Base-by-base conservation (phyloP, 1,140 invertebrate species). In the Carposina sasakii region DNA sequence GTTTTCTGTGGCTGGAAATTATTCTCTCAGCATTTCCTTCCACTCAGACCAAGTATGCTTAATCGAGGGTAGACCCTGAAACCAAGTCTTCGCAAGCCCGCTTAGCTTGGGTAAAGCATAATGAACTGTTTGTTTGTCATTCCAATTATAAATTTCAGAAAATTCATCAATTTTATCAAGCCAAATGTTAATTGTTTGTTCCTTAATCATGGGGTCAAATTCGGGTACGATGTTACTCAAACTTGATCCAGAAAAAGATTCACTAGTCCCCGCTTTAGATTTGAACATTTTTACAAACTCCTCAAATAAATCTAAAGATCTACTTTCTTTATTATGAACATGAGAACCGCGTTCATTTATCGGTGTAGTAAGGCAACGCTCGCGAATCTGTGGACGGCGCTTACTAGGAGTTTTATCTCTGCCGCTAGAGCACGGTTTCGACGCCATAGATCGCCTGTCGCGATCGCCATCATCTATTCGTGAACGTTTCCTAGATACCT, bases 11-110 rank as follows among this genome's bases (percentile, higher is more conserved):
- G 36, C 41, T 12, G 47, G 48, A 34, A 61, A 57, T 2, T 54
- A 54, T 23, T 41, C 42, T 2, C 19, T 0, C 0, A 61, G 16
- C 34, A 57, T 57, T 9, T 41, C 19, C 34, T 60, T 52, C 50
- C 54, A 61, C 19, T 57, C 48, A 5, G 26, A 15, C 54, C 54
- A 61, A 21, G 31, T 41, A 23, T 50, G 54, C 12, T 28, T 41
- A 17, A 61, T 19, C 2, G 54, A 39, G n/a, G 54, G 22, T 23
- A 61, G 36, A 13, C 45, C 37, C 8, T 57, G 36, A 39, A 54
- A 54, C 58, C 54, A 61, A 8, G 9, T 44, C 31, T 51, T 58
- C 1, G 59, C 55, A 19, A 50, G 22, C 8, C 55, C 55, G 13
- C 24, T 2, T n/a, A 48, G 23, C 22, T 48, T 48, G 20, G 30